Evolutionary conservation across 2,888 invertebrate genomes (phyloP).

Genomic region (Brachyptera risi): DNA sequence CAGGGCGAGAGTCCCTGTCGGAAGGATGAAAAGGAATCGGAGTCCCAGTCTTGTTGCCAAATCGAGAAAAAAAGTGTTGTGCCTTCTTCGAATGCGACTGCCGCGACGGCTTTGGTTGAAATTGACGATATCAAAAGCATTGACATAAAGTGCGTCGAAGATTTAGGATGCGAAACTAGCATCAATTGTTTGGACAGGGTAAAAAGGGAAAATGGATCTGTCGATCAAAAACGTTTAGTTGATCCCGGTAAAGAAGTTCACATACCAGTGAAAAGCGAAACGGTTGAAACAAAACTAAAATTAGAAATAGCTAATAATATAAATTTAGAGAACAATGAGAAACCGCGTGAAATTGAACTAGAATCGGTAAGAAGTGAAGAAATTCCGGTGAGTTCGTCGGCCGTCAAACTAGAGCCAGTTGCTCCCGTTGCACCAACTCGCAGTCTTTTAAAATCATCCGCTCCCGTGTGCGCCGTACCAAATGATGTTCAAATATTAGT

Average conservation of each 20-base stretch:
- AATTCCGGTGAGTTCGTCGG: not conserved
- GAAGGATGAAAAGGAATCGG: conserved; percentile 41
- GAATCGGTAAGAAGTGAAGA: not conserved
- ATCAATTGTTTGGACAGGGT: too few relatives aligned
- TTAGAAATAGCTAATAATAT: not conserved
- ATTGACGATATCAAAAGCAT: too few relatives aligned
- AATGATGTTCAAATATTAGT: not conserved
- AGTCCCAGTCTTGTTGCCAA: conserved; percentile 39
- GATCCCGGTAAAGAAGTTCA: not conserved
- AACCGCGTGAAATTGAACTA: not conserved
- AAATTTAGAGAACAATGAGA: not conserved
- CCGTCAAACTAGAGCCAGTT: not conserved
- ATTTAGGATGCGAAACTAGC: too few relatives aligned
- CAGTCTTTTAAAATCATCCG: not conserved
- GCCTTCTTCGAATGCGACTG: conserved; percentile 20
- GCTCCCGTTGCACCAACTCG: not conserved
- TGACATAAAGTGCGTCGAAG: not conserved
- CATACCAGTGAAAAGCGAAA: not conserved
- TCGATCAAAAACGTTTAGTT: not conserved
- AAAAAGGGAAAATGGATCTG: not conserved
- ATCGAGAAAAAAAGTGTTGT: conserved; percentile 40
- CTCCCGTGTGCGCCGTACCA: not conserved
- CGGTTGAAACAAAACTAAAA: not conserved
- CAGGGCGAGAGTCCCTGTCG: conserved; percentile 55
- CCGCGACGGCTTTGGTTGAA: not conserved